Evolutionary conservation across 2,888 invertebrate genomes (phyloP), one percentile per base, ranked within the genome.

Genomic region (Caenorhabditis japonica): DNA sequence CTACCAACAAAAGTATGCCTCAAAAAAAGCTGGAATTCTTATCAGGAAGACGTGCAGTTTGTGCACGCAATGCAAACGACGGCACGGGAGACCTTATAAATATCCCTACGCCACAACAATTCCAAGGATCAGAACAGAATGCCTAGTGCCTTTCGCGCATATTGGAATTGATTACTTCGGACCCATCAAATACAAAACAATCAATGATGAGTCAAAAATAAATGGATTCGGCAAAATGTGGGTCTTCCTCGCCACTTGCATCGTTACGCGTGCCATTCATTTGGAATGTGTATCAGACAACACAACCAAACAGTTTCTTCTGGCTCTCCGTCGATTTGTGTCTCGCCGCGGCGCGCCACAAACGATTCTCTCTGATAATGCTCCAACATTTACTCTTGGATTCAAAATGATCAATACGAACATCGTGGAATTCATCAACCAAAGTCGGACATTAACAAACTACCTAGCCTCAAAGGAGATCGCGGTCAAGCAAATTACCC

Each of bases 81-180:
- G 13, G 12, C 21, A 34, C 15, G 44, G 34, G 10, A 25, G 8
- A 10, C 56, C 56, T 12, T 56, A 25, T 13, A 12, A 1, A 0
- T 56, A 56, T 25, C 56, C 56, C 0, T 46, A 33, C 10, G 3
- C 56, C 13, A 25, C 21, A 23, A n/a, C 85, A 25, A 75, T 88
- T 8, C 88, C 88, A 1, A n/a, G 27, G 4, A 78, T 83, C 5
- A 61, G 89, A 5, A 44, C 27, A 10, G 21, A 34, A 15, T 12
- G 12, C 10, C 34, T 33, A 3, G 10, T 36, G 12, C 53, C 62
- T 12, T 62, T 62, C 33, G 3, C 25, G n/a, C n/a, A n/a, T n/a
- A n/a, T n/a, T n/a, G n/a, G n/a, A n/a, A n/a, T n/a, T n/a, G n/a
- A n/a, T n/a, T n/a, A n/a, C n/a, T n/a, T n/a, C n/a, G n/a, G n/a